These are phyloP conservation scores for Zosterops pallidus DNA, from an alignment of 2,113 vertebrate genomes.

Conservation along the genomic window DNA sequence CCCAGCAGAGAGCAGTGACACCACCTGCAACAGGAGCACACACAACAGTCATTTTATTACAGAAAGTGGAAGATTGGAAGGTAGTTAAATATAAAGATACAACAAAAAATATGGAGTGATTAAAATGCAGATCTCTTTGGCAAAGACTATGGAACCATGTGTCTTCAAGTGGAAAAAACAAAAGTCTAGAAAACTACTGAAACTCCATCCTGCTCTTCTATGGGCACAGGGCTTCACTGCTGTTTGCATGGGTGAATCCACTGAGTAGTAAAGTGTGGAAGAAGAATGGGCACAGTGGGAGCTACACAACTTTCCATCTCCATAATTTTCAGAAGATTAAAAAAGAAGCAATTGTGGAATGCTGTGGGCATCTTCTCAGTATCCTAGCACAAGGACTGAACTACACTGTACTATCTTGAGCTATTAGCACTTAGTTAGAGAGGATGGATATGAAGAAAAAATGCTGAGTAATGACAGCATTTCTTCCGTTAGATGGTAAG, in stretches of 20 bases:
- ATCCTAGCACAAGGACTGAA: background rate
- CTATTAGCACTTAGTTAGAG: background rate
- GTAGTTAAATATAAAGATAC: background rate
- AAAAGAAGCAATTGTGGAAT: background rate
- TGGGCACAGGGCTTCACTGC: background rate
- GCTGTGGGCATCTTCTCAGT: background rate
- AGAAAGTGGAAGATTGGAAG: background rate
- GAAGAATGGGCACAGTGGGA: background rate
- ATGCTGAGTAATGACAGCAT: background rate
- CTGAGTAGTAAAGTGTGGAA: background rate
- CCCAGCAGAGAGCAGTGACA: slow-evolving; percentile 95
- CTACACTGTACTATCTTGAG: background rate
- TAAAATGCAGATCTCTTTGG: background rate
- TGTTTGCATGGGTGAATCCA: background rate
- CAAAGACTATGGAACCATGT: background rate
- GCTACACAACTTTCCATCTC: background rate
- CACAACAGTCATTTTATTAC: background rate
- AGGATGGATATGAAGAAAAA: background rate
- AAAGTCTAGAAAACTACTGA: background rate
- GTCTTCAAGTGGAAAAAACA: background rate
- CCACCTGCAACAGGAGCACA: slow-evolving; percentile 78
- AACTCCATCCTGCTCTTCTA: background rate
- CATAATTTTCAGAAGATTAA: background rate
- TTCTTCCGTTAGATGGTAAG: background rate
- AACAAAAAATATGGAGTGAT: background rate